phyloP scores from a whole-genome alignment of 1,140 invertebrate species.

The Drosophila equinoxialis region DNA sequence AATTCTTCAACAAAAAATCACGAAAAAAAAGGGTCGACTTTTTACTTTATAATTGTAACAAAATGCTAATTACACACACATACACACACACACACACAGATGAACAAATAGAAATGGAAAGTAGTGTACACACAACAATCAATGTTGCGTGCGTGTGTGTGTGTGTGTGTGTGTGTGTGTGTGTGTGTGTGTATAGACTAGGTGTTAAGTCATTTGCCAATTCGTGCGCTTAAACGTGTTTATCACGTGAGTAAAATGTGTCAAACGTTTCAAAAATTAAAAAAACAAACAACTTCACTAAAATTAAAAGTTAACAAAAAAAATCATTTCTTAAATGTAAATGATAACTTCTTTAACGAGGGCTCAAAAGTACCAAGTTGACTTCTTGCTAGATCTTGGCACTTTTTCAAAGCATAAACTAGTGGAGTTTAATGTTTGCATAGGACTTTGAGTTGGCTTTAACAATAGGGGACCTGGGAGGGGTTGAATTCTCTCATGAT shows the following conservation, averaged over 20 bases:
- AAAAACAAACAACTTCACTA: too few relatives aligned
- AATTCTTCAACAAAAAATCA: not conserved
- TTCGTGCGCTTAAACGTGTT: not conserved
- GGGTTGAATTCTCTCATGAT: too few relatives aligned
- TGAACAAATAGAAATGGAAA: not conserved
- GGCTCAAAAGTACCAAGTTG: too few relatives aligned
- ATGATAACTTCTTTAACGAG: too few relatives aligned
- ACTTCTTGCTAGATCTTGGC: too few relatives aligned
- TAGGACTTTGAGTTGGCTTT: too few relatives aligned
- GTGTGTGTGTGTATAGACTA: slow-evolving; percentile 4
- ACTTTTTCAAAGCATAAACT: too few relatives aligned
- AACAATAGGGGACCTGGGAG: too few relatives aligned
- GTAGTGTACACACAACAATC: not conserved
- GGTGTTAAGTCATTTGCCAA: slow-evolving; percentile 5
- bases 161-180: not conserved
- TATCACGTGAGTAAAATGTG: not conserved
- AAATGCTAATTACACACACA: not conserved
- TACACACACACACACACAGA: too few relatives aligned
- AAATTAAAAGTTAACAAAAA: too few relatives aligned
- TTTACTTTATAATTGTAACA: slow-evolving; percentile 7
- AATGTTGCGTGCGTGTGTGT: not conserved
- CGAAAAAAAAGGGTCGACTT: not conserved
- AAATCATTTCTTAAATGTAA: too few relatives aligned
- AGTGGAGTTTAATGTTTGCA: too few relatives aligned
- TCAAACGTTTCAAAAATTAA: not conserved